Base-by-base conservation (phyloP, 1,140 invertebrate genomes). In the Meteorus sp. region DNA sequence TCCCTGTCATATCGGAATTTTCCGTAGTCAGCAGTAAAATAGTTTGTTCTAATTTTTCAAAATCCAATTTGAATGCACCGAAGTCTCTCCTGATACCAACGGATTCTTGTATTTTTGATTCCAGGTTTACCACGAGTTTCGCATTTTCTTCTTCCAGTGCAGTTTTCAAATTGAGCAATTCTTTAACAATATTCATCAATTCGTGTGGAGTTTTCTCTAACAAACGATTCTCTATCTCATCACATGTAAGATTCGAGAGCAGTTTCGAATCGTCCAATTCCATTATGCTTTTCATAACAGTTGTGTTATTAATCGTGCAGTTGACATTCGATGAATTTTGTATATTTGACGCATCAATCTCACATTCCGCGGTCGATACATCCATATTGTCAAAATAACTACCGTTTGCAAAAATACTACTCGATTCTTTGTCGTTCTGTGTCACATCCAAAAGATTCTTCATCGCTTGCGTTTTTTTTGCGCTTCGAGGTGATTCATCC, bases 61-160 rank as follows among this genome's bases (percentile, higher is more conserved):
- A 71, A 22, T 64, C 72, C 1, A 61, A 27, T 55, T 71, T 76
- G 8, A 79, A 62, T 9, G 65, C 64, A 8, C 23, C 53, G 13
- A 78, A 35, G 17, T 59, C 67, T 5, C 56, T 67, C 23, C 71
- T 67, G 13, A 78, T 69, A 23, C 77, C 76, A 1, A 70, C 69
- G n/a, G 60, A 56, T 53, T 76, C 69, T 0, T 61, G 63, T 59
- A 58, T 68, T 41, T 77, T 73, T 7, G 56, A 13, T 23, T 71
- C 37, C 9, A 77, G 39, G 13, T 64, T 68, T 0, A 56, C 35
- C n/a, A 56, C 33, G 3, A 78, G 52, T 39, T 68, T 67, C 6
- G 35, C 48, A 43, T 72, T 75, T 25, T 77, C 70, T 17, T 69
- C 64, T 9, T 72, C 66, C 1, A 73, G 44, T 15, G 55, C 52